Evolutionary conservation across 64 coral and sea anemone genomes (phyloP), one percentile per base, ranked within the genome.

Genomic region (Dendronephthya gigantea): DNA sequence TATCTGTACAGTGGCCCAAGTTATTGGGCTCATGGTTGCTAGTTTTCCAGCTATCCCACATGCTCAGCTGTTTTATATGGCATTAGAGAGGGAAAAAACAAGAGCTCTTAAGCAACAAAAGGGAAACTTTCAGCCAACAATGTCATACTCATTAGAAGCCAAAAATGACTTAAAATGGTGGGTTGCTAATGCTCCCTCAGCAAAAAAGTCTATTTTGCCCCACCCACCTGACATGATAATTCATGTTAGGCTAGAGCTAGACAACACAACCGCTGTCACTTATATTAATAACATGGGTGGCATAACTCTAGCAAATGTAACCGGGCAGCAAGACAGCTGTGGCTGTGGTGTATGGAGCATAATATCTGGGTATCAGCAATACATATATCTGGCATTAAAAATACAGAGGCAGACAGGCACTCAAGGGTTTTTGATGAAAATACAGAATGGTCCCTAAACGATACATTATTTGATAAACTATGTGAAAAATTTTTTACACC

Each of bases 1-100:
- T 30, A 74, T 74, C 30, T 5, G 68, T 74, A 74, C 68, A 74
- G 9, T 74, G 13, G 68, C 9, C n/a, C 68, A 74, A 30, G 9
- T 74, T 74, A 74, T 74, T 25, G 68, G 68, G 32, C 32, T 74
- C n/a, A 74, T 74, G 68, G 68, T 27, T 74, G 68, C n/a, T 35
- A 74, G 32, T 2, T 74, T 74, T 25, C 32, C 68, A 27, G n/a
- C n/a, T 35, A 27, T 74, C 13, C n/a, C 68, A 0, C 68, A 74
- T 27, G 68, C 68, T 25, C n/a, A 0, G 30, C 68, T 74, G 32
- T 35, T 70, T 74, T 74, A 74, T 25, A 74, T 16, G 32, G 32
- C 0, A 8, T 74, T 74, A 74, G 68, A 74, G 30, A 0, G 9
- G 68, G 68, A 74, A 12, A 74, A 74, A 74, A 74, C 68, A 8